Percentiles rank a stretch among this genome's conserved stretches.
Evolutionary conservation across 2,797 vertebrate species (phyloP).

Genomic region (Atherinosoma microstoma): DNA sequence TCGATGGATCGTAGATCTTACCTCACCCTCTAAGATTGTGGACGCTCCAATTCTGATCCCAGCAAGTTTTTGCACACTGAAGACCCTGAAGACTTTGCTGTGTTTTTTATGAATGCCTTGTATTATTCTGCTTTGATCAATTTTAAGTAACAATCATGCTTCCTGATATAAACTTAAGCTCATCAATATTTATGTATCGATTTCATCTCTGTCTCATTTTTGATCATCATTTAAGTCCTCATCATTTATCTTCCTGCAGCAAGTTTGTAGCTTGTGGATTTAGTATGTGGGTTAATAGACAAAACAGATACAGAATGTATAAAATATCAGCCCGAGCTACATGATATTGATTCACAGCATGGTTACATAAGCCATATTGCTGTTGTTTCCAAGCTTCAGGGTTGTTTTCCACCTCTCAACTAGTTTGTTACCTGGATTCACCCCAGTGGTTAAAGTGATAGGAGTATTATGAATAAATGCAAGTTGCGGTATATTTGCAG

Average conservation of each 20-base stretch:
- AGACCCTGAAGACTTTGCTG: too few relatives aligned
- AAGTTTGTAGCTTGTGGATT: background rate
- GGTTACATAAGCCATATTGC: conserved; percentile 11
- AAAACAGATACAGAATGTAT: conserved; percentile 22
- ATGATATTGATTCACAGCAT: conserved; percentile 12
- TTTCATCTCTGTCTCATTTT: conserved; percentile 14
- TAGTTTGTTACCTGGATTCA: background rate
- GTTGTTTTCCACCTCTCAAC: conserved; percentile 5
- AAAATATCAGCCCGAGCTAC: conserved; percentile 29
- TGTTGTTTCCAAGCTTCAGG: background rate
- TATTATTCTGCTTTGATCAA: background rate
- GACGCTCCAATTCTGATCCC: conserved; percentile 23
- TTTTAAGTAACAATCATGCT: conserved; percentile 11
- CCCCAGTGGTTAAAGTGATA: background rate
- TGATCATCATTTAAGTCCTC: conserved; percentile 18
- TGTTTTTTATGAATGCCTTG: too few relatives aligned
- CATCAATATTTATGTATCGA: conserved; percentile 20
- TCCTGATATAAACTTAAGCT: background rate
- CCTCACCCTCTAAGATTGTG: conserved; percentile 11
- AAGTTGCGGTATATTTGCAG: background rate
- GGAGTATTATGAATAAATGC: background rate
- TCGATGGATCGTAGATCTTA: background rate
- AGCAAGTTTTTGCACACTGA: conserved; percentile 12
- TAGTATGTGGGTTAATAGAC: conserved; percentile 1
- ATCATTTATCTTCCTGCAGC: background rate